Evolutionary conservation across 2,797 vertebrate genomes (phyloP).

Genomic region (Tokudaia muenninki): DNA sequence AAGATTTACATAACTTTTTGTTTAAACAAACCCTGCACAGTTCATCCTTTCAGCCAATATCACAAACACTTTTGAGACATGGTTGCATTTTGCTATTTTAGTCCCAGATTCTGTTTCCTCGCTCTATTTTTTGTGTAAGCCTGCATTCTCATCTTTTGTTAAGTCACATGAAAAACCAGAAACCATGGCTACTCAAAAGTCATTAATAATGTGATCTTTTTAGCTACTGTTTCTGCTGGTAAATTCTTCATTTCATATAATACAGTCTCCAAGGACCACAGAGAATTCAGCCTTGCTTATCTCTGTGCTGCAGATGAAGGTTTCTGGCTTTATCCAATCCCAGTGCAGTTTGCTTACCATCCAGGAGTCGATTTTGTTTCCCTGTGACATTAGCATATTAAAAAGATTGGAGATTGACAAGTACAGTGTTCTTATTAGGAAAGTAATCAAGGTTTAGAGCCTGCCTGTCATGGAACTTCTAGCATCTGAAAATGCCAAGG

Average conservation of each 20-base stretch:
- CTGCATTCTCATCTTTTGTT: constrained; percentile 60
- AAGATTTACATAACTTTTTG: constrained; percentile 81
- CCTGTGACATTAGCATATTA: constrained; percentile 75
- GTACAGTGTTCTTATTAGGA: constrained; percentile 77
- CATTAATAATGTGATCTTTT: constrained; percentile 76
- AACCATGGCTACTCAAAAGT: constrained; percentile 61
- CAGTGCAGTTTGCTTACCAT: constrained; percentile 68
- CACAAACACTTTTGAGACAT: constrained; percentile 53
- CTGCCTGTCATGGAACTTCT: constrained; percentile 62
- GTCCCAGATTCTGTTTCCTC: constrained; percentile 61
- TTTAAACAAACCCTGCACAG: constrained; percentile 73
- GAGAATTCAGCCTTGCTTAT: constrained; percentile 76
- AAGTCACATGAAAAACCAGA: constrained; percentile 41
- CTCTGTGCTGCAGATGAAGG: constrained; percentile 71
- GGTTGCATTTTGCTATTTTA: constrained; percentile 72
- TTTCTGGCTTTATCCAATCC: constrained; percentile 74
- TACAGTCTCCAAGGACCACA: constrained; percentile 60
- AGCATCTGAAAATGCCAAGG: constrained; percentile 48
- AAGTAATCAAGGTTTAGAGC: constrained; percentile 83
- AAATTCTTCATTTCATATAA: constrained; percentile 77
- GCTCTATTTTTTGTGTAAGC: constrained; percentile 1
- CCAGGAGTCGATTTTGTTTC: constrained; percentile 66
- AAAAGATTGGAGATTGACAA: constrained; percentile 81
- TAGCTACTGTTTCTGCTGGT: constrained; percentile 68
- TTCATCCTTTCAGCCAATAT: constrained; percentile 68